phyloP scores from a whole-genome alignment of 2,888 invertebrate genomes.

The Geophilus truncorum region DNA sequence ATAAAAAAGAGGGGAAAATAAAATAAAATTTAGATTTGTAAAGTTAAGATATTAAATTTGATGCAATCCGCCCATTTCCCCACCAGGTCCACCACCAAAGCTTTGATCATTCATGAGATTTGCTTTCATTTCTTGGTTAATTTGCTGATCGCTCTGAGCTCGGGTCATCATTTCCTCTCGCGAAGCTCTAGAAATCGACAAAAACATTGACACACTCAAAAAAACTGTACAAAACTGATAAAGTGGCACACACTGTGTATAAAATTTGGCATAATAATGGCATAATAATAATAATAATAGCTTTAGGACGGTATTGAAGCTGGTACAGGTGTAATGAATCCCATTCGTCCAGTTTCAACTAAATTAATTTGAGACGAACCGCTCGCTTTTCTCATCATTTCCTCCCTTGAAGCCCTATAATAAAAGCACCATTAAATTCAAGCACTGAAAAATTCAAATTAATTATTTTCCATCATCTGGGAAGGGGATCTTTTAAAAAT shows the following conservation, averaged over 20 bases:
- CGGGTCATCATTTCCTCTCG: constrained; percentile 37
- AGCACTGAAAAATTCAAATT: neutral
- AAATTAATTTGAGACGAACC: neutral
- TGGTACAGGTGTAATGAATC: neutral
- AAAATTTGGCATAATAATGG: neutral
- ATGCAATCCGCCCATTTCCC: constrained; percentile 23
- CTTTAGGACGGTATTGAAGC: neutral
- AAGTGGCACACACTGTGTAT: constrained; percentile 3
- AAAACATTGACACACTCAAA: neutral
- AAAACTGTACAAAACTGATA: neutral
- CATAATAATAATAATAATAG: neutral
- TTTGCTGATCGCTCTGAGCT: constrained; percentile 35
- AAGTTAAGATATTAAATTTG: neutral
- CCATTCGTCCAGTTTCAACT: neutral
- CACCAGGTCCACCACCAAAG: neutral
- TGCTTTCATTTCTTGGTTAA: constrained; percentile 34
- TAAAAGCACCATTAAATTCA: neutral
- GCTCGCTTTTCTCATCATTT: constrained; percentile 14
- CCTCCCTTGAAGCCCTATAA: constrained; percentile 29
- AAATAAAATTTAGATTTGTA: neutral
- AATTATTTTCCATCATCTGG: neutral
- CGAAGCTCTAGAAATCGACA: constrained; percentile 32
- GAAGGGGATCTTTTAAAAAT: neutral
- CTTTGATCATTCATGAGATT: constrained; percentile 34
- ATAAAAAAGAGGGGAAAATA: neutral